Conservation (phyloP, 1,140 invertebrate genomes). For the Octopus bimaculoides region DNA sequence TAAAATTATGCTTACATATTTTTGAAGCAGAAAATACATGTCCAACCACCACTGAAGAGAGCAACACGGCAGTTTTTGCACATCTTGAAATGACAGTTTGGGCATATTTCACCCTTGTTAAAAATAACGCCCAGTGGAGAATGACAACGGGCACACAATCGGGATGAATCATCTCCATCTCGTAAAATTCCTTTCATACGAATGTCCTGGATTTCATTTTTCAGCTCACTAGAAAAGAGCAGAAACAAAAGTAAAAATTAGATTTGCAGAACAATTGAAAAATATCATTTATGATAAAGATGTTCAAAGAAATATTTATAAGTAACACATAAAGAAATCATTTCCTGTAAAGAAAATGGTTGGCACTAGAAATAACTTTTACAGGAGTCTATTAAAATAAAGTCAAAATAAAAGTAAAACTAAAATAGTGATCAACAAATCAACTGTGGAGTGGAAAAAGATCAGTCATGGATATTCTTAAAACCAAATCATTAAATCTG, state of each 20-base stretch:
- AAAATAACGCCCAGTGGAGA: constrained; percentile 33
- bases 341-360: too few relatives aligned
- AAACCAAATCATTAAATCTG: too few relatives aligned
- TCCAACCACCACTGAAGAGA: constrained; percentile 27
- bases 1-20: constrained; percentile 29
- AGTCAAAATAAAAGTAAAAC: too few relatives aligned
- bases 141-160: constrained; percentile 40
- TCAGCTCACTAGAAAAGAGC: constrained; percentile 28
- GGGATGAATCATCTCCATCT: constrained; percentile 35
- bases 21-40: constrained; percentile 34
- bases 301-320: too few relatives aligned
- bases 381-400: too few relatives aligned
- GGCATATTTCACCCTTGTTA: constrained; percentile 40
- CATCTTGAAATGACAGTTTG: constrained; percentile 34
- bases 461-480: too few relatives aligned
- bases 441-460: too few relatives aligned
- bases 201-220: constrained; percentile 30
- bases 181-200: constrained; percentile 33
- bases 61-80: constrained; percentile 35
- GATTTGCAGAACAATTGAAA: background rate
- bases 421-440: too few relatives aligned
- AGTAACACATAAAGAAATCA: too few relatives aligned
- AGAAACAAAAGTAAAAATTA: constrained; percentile 7
- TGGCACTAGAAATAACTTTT: too few relatives aligned
- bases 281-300: too few relatives aligned